A percentile compares a stretch with the other conserved stretches of the same genome.
phyloP scores from a whole-genome alignment of 2,888 invertebrate genomes.

The Podotricha telesiphe region DNA sequence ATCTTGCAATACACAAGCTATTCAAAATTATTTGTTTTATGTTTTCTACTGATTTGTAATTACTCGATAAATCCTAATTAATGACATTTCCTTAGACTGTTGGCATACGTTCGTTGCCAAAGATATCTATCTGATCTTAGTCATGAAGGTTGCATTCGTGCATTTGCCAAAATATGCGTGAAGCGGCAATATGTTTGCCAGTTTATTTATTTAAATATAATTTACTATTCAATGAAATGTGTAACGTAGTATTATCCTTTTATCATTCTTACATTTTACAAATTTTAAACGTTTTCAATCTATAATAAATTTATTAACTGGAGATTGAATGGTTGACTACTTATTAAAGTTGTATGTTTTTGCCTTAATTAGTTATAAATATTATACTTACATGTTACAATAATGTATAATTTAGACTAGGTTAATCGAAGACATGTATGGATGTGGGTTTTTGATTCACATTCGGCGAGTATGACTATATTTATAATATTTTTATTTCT shows the following conservation, averaged over 20 bases:
- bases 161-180: conserved; percentile 10
- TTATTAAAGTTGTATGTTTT: too few species aligned
- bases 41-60: not conserved
- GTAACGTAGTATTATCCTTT: not conserved
- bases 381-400: too few species aligned
- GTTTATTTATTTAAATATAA: not conserved
- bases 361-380: too few species aligned
- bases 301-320: too few species aligned
- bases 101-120: conserved; percentile 20
- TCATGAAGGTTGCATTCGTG: conserved; percentile 18
- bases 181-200: not conserved
- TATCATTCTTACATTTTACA: too few species aligned
- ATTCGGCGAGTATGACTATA: too few species aligned
- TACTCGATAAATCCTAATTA: not conserved
- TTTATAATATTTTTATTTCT: too few species aligned
- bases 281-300: too few species aligned
- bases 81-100: not conserved
- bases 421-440: too few species aligned
- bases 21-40: not conserved
- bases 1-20: not conserved
- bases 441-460: too few species aligned
- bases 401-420: too few species aligned
- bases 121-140: conserved; percentile 13
- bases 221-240: not conserved
- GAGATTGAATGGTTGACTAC: too few species aligned